Base-by-base conservation (phyloP, 64 coral and sea anemone species). In the Anthopleura sola region DNA sequence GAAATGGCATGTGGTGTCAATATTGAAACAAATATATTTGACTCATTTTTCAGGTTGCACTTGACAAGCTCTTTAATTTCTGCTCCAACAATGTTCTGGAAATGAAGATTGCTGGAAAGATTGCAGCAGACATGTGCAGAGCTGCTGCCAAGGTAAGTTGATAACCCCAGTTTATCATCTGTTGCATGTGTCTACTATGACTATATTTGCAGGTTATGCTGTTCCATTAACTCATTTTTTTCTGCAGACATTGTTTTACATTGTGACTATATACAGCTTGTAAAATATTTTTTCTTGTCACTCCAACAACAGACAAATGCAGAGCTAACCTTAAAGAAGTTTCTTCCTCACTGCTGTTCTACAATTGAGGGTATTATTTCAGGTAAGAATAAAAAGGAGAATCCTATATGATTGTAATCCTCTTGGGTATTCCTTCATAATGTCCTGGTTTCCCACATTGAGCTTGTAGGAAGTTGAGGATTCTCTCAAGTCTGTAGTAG, bases 91-190 rank as follows among this genome's bases (percentile, higher is more conserved):
- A 99, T 86, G 92, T 99, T 66, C 53, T 99, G 54, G 97, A 99
- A 81, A 94, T 92, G 13, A 99, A 99, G 83, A 87, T 99, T 68
- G 97, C 97, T 36, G 97, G 97, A 79, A 94, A 99, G 82, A 99
- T 99, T 89, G 97, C 93, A 38, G 81, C 96, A 17, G 96, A 99
- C 57, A 94, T 99, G 86, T 94, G 92, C 68, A 86, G 97, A 75
- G 97, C 97, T 55, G 97, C 97, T 68, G 92, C 97, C 12, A 89
- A 91, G 97, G 97, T 99, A 20, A 26, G 21, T 23, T 1, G 5
- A 17, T 23, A 58, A 58, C 14, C 18, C 21, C 55, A 58, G 17
- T 58, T 58, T 0, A 21, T 17, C 13, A 58, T 58, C 46, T 17
- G 55, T 17, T 20, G 55, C 21, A 20, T 37, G n/a, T n/a, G n/a